A percentile compares a stretch with the other conserved stretches of the same genome.
These are phyloP conservation scores for Eumacrocentrus americanus DNA, from an alignment of 2,888 invertebrate species.

Conservation along the genomic window DNA sequence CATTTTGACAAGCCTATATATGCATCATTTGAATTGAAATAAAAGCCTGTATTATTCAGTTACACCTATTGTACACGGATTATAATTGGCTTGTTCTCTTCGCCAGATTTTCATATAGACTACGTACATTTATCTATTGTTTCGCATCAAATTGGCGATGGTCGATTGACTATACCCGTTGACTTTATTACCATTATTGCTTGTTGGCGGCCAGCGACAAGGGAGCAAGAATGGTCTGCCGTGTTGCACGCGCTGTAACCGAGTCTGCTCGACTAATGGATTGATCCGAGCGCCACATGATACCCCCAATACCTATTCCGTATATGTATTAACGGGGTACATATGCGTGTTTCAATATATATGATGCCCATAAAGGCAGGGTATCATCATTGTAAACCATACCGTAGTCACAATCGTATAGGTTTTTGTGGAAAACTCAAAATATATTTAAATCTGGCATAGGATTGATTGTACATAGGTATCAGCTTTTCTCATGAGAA, in stretches of 20 bases:
- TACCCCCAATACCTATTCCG: slow-evolving; percentile 47
- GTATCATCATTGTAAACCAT: neutral
- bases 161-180: slow-evolving; percentile 1
- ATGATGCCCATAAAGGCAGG: neutral
- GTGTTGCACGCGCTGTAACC: slow-evolving; percentile 37
- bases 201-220: neutral
- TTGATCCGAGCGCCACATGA: slow-evolving; percentile 49
- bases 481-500: too few relatives aligned
- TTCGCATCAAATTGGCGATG: slow-evolving; percentile 35
- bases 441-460: neutral
- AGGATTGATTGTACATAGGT: neutral
- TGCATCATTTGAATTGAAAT: too few relatives aligned
- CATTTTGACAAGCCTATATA: too few relatives aligned
- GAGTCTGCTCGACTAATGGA: slow-evolving; percentile 51
- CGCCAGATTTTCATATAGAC: too few relatives aligned
- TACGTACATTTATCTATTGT: slow-evolving; percentile 35
- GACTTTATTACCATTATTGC: neutral
- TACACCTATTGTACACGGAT: too few relatives aligned
- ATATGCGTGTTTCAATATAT: slow-evolving; percentile 1
- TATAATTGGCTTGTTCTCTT: too few relatives aligned
- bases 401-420: neutral
- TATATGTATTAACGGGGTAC: slow-evolving; percentile 35
- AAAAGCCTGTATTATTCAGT: too few relatives aligned
- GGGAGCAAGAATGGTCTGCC: slow-evolving; percentile 8
- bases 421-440: neutral